Base-by-base conservation (phyloP, 2,888 invertebrate species). In the Diadromus collaris region DNA sequence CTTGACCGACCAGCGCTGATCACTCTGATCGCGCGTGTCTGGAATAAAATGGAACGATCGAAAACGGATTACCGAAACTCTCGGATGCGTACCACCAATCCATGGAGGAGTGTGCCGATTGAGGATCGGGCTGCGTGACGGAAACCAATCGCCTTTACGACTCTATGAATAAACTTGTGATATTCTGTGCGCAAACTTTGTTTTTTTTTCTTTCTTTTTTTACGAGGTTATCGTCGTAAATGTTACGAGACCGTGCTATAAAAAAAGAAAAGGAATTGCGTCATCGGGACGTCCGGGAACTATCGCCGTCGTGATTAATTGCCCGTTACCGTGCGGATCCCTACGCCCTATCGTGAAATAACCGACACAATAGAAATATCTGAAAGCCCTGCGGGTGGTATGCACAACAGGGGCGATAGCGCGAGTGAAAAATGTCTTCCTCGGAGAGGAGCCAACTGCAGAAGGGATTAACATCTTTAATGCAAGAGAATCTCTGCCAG, bases 301-400 rank as follows among this genome's bases (percentile, higher is more conserved):
- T 60, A 73, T 74, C 65, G 51, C 34, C 19, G 46, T 38, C 27
- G 56, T 60, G 73, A 74, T 60, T 74, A 48, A 74, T 74, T 60
- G 48, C 44, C 67, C 65, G 38, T 67, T 74, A 67, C 58, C 46
- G 29, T 29, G 13, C 24, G n/a, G 24, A 19, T 24, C 58, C 58
- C 60, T 32, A 46, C 19, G 46, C 13, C 21, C 32, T 44, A 19
- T 48, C 58, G 46, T 74, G 60, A 44, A 58, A 74, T 41, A 48
- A 67, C 60, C 46, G 67, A 27, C 29, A 67, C 48, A 74, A 56
- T 74, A 60, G 46, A 74, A 65, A 58, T 51, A 74, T 48, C 24
- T n/a, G 27, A 54, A 58, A 38, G 58, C 58, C 58, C 32, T 29
- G 29, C 16, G 32, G 44, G 21, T 21, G 32, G 16, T 44, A n/a